Conservation (phyloP, 1,140 invertebrate genomes). For the Paracyclopina nana region DNA sequence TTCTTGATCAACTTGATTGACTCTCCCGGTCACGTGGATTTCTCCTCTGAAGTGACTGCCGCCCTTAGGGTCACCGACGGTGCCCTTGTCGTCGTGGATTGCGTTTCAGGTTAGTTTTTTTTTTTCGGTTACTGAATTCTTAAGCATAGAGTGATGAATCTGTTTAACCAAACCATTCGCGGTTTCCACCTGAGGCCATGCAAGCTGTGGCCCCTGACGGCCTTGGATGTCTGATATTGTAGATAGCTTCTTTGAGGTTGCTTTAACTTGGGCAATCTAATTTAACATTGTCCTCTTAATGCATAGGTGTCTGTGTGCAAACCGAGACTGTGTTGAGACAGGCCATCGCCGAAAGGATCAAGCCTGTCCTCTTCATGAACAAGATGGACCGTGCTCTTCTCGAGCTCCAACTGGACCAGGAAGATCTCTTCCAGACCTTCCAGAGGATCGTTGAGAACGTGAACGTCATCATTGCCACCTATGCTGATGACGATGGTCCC, state of each 20-base stretch:
- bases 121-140: too few relatives aligned
- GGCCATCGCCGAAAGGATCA: conserved; percentile 95
- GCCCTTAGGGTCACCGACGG: conserved; percentile 97
- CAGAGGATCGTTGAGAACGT: conserved; percentile 99
- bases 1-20: conserved; percentile 99
- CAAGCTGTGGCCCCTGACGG: too few relatives aligned
- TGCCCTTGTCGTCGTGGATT: conserved; percentile 97
- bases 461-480: conserved; percentile 99
- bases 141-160: too few relatives aligned
- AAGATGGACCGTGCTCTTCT: conserved; percentile 97
- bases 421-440: conserved; percentile 98
- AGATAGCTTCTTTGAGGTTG: too few relatives aligned
- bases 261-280: too few relatives aligned
- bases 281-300: too few relatives aligned
- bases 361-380: conserved; percentile 99
- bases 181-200: too few relatives aligned
- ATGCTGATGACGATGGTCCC: conserved; percentile 84
- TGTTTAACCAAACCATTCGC: too few relatives aligned
- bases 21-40: conserved; percentile 97
- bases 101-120: conserved; percentile 74
- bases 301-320: conserved; percentile 87
- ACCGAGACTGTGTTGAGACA: conserved; percentile 97
- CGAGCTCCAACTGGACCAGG: conserved; percentile 80
- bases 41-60: conserved; percentile 96
- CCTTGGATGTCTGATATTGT: too few relatives aligned